Percentiles rank a stretch among this genome's conserved stretches.
Evolutionary conservation across 2,888 invertebrate species (phyloP).

Genomic region (Dioctria linearis): DNA sequence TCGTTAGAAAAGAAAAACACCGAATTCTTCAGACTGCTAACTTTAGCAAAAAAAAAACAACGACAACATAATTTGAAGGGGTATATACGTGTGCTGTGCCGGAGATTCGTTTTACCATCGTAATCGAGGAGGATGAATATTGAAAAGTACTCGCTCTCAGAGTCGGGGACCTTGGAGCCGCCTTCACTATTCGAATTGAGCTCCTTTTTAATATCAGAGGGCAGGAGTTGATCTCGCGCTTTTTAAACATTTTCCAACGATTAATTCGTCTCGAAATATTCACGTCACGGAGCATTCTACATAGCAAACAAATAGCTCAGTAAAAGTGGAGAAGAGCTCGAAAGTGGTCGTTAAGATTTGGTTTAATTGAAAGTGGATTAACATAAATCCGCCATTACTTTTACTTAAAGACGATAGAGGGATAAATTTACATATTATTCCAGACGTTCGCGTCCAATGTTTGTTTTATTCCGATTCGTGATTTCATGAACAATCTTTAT

Average conservation of each 20-base stretch:
- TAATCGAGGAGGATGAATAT: conserved; percentile 3
- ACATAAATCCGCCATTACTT: conserved; percentile 53
- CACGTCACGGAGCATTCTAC: conserved; percentile 45
- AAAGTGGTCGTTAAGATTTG: conserved; percentile 50
- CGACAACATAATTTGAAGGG: not conserved
- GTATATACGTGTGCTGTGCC: conserved; percentile 6
- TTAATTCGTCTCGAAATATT: conserved; percentile 49
- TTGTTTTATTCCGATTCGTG: conserved; percentile 38
- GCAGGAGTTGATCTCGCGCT: conserved; percentile 2
- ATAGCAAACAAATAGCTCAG: conserved; percentile 47
- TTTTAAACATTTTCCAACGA: conserved; percentile 37
- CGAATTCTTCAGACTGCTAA: conserved; percentile 6
- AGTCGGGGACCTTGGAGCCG: not conserved
- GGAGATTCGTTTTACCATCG: conserved; percentile 15
- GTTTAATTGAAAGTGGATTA: conserved; percentile 52
- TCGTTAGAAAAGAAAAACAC: conserved; percentile 23
- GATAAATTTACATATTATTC: conserved; percentile 48
- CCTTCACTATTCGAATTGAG: conserved; percentile 1
- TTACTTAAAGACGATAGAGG: conserved; percentile 47
- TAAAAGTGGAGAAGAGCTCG: conserved; percentile 48
- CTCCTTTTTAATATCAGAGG: conserved; percentile 1
- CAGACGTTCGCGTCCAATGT: conserved; percentile 44
- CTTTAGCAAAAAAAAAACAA: conserved; percentile 2
- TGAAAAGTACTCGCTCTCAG: not conserved
- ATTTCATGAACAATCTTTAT: not conserved